A percentile compares a stretch with the other conserved stretches of the same genome.
These are phyloP conservation scores for Schlechtendalia chinensis DNA, from an alignment of 1,140 invertebrate species.

Conservation along the genomic window DNA sequence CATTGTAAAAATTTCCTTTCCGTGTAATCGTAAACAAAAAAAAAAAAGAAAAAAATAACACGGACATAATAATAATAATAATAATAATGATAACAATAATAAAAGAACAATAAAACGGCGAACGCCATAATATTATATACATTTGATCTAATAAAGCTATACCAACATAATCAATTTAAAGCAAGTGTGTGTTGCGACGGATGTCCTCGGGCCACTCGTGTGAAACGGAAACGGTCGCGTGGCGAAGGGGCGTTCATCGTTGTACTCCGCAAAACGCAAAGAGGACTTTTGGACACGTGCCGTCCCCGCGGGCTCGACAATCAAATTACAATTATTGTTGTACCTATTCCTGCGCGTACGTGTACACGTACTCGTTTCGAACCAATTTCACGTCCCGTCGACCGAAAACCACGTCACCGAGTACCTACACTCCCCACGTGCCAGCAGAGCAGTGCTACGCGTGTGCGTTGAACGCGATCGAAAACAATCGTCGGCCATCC, in stretches of 20 bases:
- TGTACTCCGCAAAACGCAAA: conserved; percentile 12
- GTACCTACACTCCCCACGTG: background rate
- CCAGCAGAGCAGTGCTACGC: background rate
- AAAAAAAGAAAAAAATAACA: background rate
- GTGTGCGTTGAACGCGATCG: background rate
- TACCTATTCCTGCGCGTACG: background rate
- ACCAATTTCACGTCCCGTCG: background rate
- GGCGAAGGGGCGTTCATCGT: conserved; percentile 20
- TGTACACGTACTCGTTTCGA: conserved; percentile 10
- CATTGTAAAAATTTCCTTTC: background rate
- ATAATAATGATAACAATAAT: background rate
- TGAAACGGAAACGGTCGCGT: conserved; percentile 48
- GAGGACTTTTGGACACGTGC: conserved; percentile 33
- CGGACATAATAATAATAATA: background rate
- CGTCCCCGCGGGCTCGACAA: conserved; percentile 37
- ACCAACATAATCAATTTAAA: conserved; percentile 42
- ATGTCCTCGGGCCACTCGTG: conserved; percentile 44
- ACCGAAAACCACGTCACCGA: background rate
- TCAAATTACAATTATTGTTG: conserved; percentile 43
- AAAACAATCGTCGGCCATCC: too few species aligned
- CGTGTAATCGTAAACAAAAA: conserved; percentile 15
- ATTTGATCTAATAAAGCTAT: conserved; percentile 38
- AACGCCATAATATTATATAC: background rate
- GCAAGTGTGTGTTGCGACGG: conserved; percentile 37
- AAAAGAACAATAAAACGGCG: conserved; percentile 5